Evolutionary conservation across 2,113 vertebrate species (phyloP).

Genomic region (Scolopax mira): DNA sequence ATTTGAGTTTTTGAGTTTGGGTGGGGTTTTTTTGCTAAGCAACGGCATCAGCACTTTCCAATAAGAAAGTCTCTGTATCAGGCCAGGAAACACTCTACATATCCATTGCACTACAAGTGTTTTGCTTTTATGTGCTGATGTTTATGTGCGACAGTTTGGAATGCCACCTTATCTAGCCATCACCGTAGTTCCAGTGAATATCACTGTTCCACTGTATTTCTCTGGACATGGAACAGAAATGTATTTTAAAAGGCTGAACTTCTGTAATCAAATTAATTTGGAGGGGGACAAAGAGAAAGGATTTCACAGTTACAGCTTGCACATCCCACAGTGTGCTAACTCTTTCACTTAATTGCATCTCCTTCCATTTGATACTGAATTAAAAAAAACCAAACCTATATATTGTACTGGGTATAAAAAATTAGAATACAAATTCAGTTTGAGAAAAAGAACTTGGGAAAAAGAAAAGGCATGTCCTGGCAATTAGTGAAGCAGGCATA

Average conservation of each 20-base stretch:
- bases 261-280: background rate
- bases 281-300: background rate
- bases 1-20: background rate
- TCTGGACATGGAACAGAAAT: background rate
- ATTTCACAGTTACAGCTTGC: background rate
- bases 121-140: background rate
- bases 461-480: constrained; percentile 20
- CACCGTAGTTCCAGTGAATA: background rate
- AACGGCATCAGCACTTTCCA: background rate
- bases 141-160: background rate
- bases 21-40: background rate
- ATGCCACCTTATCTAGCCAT: background rate
- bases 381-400: background rate
- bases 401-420: background rate
- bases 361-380: background rate
- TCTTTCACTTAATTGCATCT: background rate
- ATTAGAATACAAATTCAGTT: background rate
- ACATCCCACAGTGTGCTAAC: background rate
- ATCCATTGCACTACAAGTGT: background rate
- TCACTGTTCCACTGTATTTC: background rate
- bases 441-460: background rate
- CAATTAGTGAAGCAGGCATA: constrained; percentile 19
- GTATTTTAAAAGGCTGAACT: background rate
- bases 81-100: background rate
- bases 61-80: background rate